A percentile compares a stretch with the other conserved stretches of the same genome.
Evolutionary conservation across 2,113 vertebrate species (phyloP).

Genomic region (Mesoclemmys tuberculata): DNA sequence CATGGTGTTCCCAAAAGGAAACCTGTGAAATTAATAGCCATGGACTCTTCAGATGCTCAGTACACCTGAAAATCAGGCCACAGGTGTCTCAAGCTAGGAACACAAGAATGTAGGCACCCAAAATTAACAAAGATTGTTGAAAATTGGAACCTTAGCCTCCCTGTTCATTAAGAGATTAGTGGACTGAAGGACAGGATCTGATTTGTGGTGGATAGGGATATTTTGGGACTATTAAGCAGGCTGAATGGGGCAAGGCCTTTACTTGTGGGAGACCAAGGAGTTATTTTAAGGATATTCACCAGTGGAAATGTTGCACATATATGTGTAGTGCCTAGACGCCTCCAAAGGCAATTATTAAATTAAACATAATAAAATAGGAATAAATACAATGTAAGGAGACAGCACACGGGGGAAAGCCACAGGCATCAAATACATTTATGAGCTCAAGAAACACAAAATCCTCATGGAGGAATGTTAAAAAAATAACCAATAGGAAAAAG

Average conservation of each 20-base stretch:
- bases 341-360: neutral
- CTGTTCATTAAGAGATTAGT: neutral
- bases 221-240: neutral
- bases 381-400: neutral
- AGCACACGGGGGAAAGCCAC: neutral
- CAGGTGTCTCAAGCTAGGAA: neutral
- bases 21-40: neutral
- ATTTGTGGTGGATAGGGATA: neutral
- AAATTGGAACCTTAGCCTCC: neutral
- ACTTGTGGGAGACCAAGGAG: neutral
- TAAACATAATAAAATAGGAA: neutral
- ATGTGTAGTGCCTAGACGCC: fast-evolving
- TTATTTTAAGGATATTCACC: neutral
- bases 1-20: neutral
- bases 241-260: neutral
- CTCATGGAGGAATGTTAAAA: neutral
- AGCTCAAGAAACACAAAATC: neutral
- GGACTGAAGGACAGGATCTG: neutral
- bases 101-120: neutral
- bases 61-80: neutral
- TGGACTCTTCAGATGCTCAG: neutral
- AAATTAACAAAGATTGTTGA: neutral
- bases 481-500: neutral
- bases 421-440: fast-evolving
- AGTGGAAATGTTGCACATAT: neutral